Conservation (phyloP, 2,888 invertebrate species). For the Gymnosoma rotundatum region DNA sequence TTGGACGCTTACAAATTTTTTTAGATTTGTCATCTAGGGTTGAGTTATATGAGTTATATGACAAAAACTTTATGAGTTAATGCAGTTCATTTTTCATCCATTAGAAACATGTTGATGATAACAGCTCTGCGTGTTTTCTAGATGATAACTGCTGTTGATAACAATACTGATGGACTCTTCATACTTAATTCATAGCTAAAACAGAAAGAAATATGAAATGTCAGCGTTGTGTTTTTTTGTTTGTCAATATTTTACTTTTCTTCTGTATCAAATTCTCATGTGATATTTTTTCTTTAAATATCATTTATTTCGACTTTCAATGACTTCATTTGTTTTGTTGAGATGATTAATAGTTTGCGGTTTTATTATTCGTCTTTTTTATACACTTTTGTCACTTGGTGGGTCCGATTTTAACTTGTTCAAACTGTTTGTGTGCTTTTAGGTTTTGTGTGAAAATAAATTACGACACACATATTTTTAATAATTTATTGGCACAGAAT, state of each 20-base stretch:
- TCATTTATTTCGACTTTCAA: constrained; percentile 4
- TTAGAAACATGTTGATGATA: not conserved
- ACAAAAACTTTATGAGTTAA: constrained; percentile 38
- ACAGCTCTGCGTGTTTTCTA: not conserved
- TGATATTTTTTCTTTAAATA: not conserved
- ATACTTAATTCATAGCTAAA: not conserved
- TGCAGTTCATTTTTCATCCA: constrained; percentile 45
- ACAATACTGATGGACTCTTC: constrained; percentile 2
- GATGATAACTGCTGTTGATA: constrained; percentile 11
- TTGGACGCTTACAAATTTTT: no score
- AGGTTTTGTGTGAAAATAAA: not conserved
- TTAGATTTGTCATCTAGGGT: no score
- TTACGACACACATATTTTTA: not conserved
- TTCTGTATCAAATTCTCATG: constrained; percentile 58
- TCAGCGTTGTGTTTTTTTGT: not conserved
- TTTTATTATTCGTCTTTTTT: constrained; percentile 12
- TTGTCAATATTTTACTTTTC: constrained; percentile 54
- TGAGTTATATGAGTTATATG: not conserved
- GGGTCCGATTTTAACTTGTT: constrained; percentile 5
- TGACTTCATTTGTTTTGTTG: constrained; percentile 38
- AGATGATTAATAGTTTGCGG: constrained; percentile 49
- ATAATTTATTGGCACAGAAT: no score
- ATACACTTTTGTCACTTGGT: not conserved
- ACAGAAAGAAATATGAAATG: not conserved
- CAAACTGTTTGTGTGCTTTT: not conserved